Evolutionary conservation across 2,113 vertebrate genomes (phyloP).

Genomic region (Pollimyrus isidori): DNA sequence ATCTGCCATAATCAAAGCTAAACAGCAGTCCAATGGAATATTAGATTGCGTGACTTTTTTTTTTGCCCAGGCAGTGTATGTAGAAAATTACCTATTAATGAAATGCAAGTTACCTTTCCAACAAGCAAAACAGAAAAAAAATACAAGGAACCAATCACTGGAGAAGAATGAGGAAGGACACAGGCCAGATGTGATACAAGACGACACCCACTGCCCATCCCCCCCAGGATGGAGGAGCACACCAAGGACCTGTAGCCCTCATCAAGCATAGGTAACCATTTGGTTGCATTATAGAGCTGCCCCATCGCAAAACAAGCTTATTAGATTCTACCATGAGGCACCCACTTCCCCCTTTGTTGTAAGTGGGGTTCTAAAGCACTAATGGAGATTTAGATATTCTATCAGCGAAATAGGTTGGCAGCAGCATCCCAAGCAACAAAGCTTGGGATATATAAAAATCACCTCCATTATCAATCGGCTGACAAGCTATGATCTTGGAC

Average conservation of each 20-base stretch:
- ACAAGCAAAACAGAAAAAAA: not conserved
- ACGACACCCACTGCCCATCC: not conserved
- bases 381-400: not conserved
- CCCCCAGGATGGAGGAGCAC: not conserved
- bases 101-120: not conserved
- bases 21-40: not conserved
- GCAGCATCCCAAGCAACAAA: conserved; percentile 1
- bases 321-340: not conserved
- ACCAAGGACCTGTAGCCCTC: not conserved
- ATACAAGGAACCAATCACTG: not conserved
- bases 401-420: not conserved
- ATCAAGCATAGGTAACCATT: not conserved
- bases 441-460: not conserved
- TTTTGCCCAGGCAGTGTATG: not conserved
- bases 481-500: not conserved
- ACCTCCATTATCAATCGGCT: not conserved
- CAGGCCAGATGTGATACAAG: not conserved
- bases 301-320: not conserved
- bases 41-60: not conserved
- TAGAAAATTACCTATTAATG: not conserved
- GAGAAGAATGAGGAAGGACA: not conserved
- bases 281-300: not conserved
- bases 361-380: not conserved
- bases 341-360: not conserved
- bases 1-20: not conserved